A percentile compares a stretch with the other conserved stretches of the same genome.
These are phyloP conservation scores for Ephialtes manifestator DNA, from an alignment of 2,888 invertebrate genomes.

Conservation along the genomic window DNA sequence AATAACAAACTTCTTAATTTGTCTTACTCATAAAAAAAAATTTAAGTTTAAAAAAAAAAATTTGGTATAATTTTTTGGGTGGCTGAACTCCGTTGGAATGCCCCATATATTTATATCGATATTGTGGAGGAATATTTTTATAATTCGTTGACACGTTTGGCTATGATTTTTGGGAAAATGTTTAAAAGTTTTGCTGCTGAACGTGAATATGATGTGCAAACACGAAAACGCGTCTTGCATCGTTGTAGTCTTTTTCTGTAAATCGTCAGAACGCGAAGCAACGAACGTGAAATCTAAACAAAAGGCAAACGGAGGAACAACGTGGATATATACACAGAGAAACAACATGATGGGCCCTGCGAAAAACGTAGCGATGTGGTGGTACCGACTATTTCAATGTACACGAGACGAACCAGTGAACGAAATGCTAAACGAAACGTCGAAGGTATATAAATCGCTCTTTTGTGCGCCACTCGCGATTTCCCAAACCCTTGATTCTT, in stretches of 20 bases:
- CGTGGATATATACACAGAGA: neutral
- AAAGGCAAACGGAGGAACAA: constrained; percentile 23
- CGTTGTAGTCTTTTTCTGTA: neutral
- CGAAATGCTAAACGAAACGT: constrained; percentile 46
- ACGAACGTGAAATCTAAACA: neutral
- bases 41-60: too few relatives aligned
- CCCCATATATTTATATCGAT: neutral
- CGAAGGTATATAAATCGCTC: constrained; percentile 33
- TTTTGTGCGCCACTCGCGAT: constrained; percentile 29
- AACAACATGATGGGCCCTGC: neutral
- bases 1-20: too few relatives aligned
- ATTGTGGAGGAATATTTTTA: neutral
- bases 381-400: neutral
- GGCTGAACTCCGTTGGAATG: too few relatives aligned
- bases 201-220: constrained; percentile 1
- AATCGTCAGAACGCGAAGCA: neutral
- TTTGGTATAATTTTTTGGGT: too few relatives aligned
- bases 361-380: neutral
- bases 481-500: constrained; percentile 5
- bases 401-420: neutral
- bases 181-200: neutral
- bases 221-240: neutral
- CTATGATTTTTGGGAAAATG: neutral
- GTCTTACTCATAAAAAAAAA: too few relatives aligned
- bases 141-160: neutral